A percentile compares a stretch with the other conserved stretches of the same genome.
These are phyloP conservation scores for Onychorhynchus coronatus DNA, from an alignment of 2,113 vertebrate species.

Conservation along the genomic window DNA sequence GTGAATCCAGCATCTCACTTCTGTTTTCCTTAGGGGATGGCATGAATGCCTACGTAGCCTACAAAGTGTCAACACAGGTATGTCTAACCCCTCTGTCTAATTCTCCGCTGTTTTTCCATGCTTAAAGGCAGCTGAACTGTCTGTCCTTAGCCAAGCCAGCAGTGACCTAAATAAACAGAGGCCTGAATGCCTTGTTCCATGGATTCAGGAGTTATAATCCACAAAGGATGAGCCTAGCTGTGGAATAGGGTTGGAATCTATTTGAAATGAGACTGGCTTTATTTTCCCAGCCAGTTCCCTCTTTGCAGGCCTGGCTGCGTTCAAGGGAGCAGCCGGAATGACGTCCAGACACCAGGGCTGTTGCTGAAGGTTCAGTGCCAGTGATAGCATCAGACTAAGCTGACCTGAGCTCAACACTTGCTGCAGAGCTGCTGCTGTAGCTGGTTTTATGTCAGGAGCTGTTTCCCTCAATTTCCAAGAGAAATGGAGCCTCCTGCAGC, in stretches of 20 bases:
- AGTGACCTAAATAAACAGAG: neutral
- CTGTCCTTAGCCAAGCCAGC: neutral
- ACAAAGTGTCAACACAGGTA: slow-evolving; percentile 96
- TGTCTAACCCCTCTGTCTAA: neutral
- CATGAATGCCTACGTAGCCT: slow-evolving; percentile 97
- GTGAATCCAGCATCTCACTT: neutral
- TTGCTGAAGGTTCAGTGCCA: neutral
- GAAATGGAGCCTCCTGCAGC: neutral
- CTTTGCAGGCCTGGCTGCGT: neutral
- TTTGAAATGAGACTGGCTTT: neutral
- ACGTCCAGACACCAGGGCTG: neutral
- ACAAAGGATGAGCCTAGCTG: neutral
- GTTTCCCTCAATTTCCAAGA: neutral
- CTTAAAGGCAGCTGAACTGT: neutral
- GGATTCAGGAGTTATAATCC: neutral
- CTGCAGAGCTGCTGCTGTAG: neutral
- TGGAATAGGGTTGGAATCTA: neutral
- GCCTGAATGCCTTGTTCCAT: neutral
- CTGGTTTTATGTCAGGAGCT: neutral
- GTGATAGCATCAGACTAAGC: neutral
- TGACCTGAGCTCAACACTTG: neutral
- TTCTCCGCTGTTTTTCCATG: neutral
- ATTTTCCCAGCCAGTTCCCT: neutral
- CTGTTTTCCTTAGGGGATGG: slow-evolving; percentile 82
- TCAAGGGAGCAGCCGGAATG: neutral